Evolutionary conservation across 2,797 vertebrate species (phyloP), one percentile per base, ranked within the genome.

Genomic region (Rhinophrynus dorsalis): DNA sequence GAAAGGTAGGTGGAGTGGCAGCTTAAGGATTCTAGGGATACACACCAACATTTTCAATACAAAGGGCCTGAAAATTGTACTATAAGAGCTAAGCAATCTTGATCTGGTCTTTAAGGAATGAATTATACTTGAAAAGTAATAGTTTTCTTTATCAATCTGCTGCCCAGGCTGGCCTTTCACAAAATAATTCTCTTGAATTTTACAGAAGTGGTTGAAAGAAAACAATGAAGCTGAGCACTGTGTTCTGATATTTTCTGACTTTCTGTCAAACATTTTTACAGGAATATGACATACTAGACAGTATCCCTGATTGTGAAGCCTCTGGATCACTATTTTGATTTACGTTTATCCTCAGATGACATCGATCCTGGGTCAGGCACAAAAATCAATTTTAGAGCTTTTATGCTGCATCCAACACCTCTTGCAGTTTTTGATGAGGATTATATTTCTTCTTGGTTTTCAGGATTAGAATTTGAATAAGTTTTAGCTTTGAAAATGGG

Each of bases 341-440:
- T 59, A 61, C 26, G 57, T 44, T 42, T 69, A 61, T 61, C 57
- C 57, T 70, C 24, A 9, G 11, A 52, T 45, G 58, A 61, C 27
- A 54, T 20, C 8, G 29, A 33, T 7, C 5, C 15, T 30, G 17
- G 20, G 37, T n/a, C 30, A 44, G 24, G 33, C 47, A 51, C 56
- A 55, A 58, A 58, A 58, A 44, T 33, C 18, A 44, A 11, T 32
- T 33, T 23, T 38, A 50, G 24, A 56, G 32, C 44, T 59, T n/a
- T 51, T n/a, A n/a, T 23, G 15, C 33, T 30, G 35, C 11, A 59
- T 20, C 52, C 18, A 48, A 35, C 24, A 40, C 18, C 45, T 27
- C 33, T 29, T 51, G 44, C 47, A 50, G 50, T 59, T 50, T 65
- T 68, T 29, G 30, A 40, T 17, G 29, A 51, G 44, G 55, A 59